Evolutionary conservation across 2,888 invertebrate genomes (phyloP).

Genomic region (Acrobasis consociella): DNA sequence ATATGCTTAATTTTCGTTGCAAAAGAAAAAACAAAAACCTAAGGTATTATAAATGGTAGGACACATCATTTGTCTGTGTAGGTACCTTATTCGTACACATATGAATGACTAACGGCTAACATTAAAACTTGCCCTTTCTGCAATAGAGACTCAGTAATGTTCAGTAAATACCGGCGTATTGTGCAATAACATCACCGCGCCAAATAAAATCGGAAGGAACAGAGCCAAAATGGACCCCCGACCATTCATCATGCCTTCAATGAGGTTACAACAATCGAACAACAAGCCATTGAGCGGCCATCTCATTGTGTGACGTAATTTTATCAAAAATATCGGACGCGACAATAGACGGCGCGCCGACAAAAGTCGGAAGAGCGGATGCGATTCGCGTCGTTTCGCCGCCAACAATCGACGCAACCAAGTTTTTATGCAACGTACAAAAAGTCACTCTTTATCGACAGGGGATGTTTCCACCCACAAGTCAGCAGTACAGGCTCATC

Average conservation of each 20-base stretch:
- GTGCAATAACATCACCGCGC: conserved; percentile 60
- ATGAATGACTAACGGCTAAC: background rate
- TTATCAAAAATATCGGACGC: conserved; percentile 79
- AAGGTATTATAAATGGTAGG: too few species aligned
- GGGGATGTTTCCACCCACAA: conserved; percentile 83
- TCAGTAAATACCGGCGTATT: conserved; percentile 60
- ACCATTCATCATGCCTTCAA: conserved; percentile 77
- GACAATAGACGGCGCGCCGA: conserved; percentile 66
- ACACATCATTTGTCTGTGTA: too few species aligned
- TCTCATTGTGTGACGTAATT: conserved; percentile 77
- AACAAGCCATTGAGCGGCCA: conserved; percentile 71
- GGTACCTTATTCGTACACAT: background rate
- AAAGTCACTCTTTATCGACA: conserved; percentile 61
- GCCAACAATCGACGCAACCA: conserved; percentile 63
- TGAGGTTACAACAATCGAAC: conserved; percentile 76
- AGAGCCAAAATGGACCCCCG: conserved; percentile 47
- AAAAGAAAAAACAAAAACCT: too few species aligned
- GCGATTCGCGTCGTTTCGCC: conserved; percentile 75
- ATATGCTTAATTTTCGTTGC: too few species aligned
- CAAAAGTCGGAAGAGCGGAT: conserved; percentile 82
- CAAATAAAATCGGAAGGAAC: conserved; percentile 72
- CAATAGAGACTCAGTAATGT: conserved; percentile 37
- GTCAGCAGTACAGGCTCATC: conserved; percentile 66
- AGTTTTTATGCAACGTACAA: conserved; percentile 74
- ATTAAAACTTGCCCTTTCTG: conserved; percentile 20